A percentile compares a stretch with the other conserved stretches of the same genome.
These are phyloP conservation scores for Lithophane ornitopus DNA, from an alignment of 2,888 invertebrate genomes.

Conservation along the genomic window DNA sequence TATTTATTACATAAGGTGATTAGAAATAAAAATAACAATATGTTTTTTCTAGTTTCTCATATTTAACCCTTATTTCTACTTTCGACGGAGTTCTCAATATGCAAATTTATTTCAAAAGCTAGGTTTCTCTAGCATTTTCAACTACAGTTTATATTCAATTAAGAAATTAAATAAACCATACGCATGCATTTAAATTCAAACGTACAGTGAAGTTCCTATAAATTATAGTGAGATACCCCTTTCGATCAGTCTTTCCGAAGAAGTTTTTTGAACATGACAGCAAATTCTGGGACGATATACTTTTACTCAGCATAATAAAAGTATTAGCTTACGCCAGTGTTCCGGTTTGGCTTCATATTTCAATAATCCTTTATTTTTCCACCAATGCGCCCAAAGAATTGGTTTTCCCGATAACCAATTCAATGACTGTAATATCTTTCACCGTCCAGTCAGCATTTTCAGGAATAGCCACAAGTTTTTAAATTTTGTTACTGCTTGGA, in stretches of 20 bases:
- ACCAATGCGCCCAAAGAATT: slow-evolving; percentile 30
- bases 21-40: background rate
- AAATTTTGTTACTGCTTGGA: slow-evolving; percentile 20
- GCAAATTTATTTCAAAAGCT: no score
- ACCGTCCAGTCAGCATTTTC: slow-evolving; percentile 24
- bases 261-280: background rate
- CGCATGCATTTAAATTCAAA: background rate
- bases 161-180: background rate
- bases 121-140: no score
- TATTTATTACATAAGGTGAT: no score
- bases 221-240: background rate
- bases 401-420: slow-evolving; percentile 34
- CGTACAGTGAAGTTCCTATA: background rate
- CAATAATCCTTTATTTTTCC: slow-evolving; percentile 15
- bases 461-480: background rate
- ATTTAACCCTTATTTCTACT: no score
- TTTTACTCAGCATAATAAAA: background rate
- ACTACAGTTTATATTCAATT: no score
- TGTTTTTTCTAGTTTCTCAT: no score
- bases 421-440: slow-evolving; percentile 34
- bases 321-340: background rate
- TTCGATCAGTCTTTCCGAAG: background rate
- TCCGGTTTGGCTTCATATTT: slow-evolving; percentile 12
- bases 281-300: background rate
- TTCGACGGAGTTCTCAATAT: no score